These are phyloP conservation scores for Brachionus koreanus DNA, from an alignment of 1,140 invertebrate species.

Conservation along the genomic window DNA sequence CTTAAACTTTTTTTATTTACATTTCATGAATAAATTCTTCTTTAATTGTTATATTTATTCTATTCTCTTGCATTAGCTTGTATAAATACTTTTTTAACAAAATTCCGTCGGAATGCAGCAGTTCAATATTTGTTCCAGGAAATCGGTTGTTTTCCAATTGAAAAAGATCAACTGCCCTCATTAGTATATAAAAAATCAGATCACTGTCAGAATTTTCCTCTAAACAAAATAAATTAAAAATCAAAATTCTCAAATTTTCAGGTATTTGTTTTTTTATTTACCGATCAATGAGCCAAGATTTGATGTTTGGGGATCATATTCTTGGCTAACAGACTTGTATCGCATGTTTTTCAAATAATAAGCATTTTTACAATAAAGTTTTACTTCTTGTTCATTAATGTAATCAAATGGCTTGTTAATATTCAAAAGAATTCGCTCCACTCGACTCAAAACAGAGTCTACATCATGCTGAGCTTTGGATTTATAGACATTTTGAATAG, in stretches of 20 bases:
- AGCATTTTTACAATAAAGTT: conserved; percentile 65
- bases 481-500: conserved; percentile 78
- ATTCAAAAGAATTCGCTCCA: conserved; percentile 71
- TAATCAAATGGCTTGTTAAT: conserved; percentile 46
- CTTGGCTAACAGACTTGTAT: conserved; percentile 73
- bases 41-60: conserved; percentile 68
- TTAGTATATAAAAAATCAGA: conserved; percentile 77
- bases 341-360: conserved; percentile 72
- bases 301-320: conserved; percentile 64
- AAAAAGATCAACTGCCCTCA: conserved; percentile 85
- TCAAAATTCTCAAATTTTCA: neutral
- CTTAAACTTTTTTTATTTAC: conserved; percentile 50
- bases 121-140: conserved; percentile 79
- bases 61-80: conserved; percentile 79
- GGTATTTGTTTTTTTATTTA: neutral
- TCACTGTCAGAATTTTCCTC: conserved; percentile 50
- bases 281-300: conserved; percentile 54
- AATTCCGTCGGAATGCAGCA: conserved; percentile 81
- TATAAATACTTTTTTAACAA: conserved; percentile 73
- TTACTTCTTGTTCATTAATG: conserved; percentile 28
- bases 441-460: conserved; percentile 73
- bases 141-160: conserved; percentile 78
- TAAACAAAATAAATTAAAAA: conserved; percentile 46
- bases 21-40: conserved; percentile 94
- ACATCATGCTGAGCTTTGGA: conserved; percentile 76